Evolutionary conservation across 2,113 vertebrate genomes (phyloP).

Genomic region (Sorex araneus): DNA sequence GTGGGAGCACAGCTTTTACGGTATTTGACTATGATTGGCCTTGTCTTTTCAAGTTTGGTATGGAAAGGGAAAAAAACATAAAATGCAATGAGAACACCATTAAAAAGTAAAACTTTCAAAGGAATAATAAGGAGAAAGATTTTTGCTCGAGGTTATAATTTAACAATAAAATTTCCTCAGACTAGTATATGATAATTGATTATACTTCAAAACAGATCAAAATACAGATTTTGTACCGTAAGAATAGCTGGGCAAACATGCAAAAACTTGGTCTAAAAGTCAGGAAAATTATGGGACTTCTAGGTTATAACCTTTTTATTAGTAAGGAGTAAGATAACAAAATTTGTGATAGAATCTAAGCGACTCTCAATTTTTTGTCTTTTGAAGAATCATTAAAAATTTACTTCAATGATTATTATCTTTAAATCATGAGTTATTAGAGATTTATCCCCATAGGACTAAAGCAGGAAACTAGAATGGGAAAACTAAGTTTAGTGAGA

Average conservation of each 20-base stretch:
- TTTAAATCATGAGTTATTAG: neutral
- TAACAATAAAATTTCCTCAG: constrained; percentile 67
- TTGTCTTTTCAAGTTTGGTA: constrained; percentile 81
- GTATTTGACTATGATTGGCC: constrained; percentile 80
- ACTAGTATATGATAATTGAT: constrained; percentile 72
- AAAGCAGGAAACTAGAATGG: neutral
- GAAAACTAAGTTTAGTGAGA: constrained; percentile 37
- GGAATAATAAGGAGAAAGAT: constrained; percentile 48
- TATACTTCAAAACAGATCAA: constrained; percentile 78
- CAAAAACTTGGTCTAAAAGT: constrained; percentile 43
- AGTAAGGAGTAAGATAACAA: constrained; percentile 34
- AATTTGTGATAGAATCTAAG: constrained; percentile 24
- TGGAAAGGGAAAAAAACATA: constrained; percentile 52
- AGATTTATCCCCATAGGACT: neutral
- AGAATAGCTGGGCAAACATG: constrained; percentile 37
- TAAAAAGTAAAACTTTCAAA: constrained; percentile 71
- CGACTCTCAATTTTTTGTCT: constrained; percentile 24
- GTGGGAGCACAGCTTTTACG: constrained; percentile 77
- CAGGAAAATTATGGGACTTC: constrained; percentile 36
- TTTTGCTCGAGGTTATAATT: constrained; percentile 73
- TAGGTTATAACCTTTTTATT: constrained; percentile 57
- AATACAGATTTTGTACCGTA: constrained; percentile 62
- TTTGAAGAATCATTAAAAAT: constrained; percentile 42
- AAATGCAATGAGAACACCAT: constrained; percentile 63
- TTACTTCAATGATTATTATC: constrained; percentile 24